Conservation (phyloP, 2,113 vertebrate genomes). For the Sinocyclocheilus grahami region DNA sequence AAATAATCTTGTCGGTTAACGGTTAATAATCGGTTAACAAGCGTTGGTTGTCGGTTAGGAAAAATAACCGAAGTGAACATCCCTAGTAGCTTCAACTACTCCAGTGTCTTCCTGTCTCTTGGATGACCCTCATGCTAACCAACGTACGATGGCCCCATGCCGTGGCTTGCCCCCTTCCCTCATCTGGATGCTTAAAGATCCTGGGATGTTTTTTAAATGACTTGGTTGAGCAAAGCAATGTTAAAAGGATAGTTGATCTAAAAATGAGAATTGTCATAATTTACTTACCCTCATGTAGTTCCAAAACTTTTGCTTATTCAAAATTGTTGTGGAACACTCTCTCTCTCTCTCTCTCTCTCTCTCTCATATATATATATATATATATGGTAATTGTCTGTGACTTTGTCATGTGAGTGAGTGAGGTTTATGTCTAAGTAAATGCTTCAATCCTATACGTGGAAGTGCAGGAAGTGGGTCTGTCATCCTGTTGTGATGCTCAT, state of each 20-base stretch:
- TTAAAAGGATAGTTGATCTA: not conserved
- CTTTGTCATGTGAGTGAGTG: conserved; percentile 5
- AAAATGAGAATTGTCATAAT: not conserved
- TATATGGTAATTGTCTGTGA: not conserved
- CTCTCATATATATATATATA: not conserved
- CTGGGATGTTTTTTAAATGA: not conserved
- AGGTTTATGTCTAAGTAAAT: not conserved
- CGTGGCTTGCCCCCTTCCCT: not conserved
- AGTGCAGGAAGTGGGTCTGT: conserved; percentile 49
- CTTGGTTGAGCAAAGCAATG: not conserved
- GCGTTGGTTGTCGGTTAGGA: too few species aligned
- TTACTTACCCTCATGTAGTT: not conserved
- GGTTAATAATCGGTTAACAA: too few species aligned
- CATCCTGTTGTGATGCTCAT: conserved; percentile 59
- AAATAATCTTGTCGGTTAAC: too few species aligned
- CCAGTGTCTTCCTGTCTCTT: not conserved
- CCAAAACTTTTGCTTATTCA: too few species aligned
- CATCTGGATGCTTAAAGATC: not conserved
- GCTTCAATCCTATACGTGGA: conserved; percentile 14
- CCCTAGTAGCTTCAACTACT: not conserved
- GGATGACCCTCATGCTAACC: not conserved
- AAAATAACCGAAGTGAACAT: too few species aligned
- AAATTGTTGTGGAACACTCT: too few species aligned
- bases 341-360: too few species aligned
- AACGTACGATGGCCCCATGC: not conserved